These are phyloP conservation scores for Oscheius sp. DNA, from an alignment of 2,888 invertebrate genomes.

Conservation along the genomic window DNA sequence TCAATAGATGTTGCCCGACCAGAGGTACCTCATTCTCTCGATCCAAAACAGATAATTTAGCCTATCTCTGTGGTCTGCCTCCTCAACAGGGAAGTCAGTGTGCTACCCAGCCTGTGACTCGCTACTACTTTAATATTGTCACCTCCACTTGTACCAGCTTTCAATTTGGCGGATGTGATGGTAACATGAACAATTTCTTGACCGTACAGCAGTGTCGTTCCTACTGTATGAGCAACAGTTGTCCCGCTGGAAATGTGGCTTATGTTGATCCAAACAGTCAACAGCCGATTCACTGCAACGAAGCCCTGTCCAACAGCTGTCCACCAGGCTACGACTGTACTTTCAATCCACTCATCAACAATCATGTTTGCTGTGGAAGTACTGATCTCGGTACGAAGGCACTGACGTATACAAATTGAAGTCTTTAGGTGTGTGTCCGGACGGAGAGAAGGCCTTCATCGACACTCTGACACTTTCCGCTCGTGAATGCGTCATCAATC, in stretches of 20 bases:
- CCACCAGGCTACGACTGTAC: conserved; percentile 56
- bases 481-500: conserved; percentile 60
- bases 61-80: conserved; percentile 62
- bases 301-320: conserved; percentile 54
- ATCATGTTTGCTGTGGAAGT: conserved; percentile 67
- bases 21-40: conserved; percentile 36
- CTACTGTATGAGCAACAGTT: conserved; percentile 60
- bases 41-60: conserved; percentile 21
- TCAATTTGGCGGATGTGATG: conserved; percentile 67
- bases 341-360: conserved; percentile 56
- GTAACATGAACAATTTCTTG: conserved; percentile 66
- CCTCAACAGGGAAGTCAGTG: conserved; percentile 61
- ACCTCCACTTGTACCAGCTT: conserved; percentile 66
- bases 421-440: conserved; percentile 58
- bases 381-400: conserved; percentile 50
- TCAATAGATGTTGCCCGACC: conserved; percentile 63
- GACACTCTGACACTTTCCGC: conserved; percentile 62
- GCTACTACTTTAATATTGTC: conserved; percentile 70
- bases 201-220: conserved; percentile 62
- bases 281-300: conserved; percentile 62
- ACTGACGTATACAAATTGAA: too few species aligned
- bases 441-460: conserved; percentile 65
- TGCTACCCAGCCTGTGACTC: conserved; percentile 44
- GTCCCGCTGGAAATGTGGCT: conserved; percentile 62
- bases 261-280: conserved; percentile 65